These are phyloP conservation scores for Euglossa dilemma DNA, from an alignment of 1,140 invertebrate species.

Conservation along the genomic window DNA sequence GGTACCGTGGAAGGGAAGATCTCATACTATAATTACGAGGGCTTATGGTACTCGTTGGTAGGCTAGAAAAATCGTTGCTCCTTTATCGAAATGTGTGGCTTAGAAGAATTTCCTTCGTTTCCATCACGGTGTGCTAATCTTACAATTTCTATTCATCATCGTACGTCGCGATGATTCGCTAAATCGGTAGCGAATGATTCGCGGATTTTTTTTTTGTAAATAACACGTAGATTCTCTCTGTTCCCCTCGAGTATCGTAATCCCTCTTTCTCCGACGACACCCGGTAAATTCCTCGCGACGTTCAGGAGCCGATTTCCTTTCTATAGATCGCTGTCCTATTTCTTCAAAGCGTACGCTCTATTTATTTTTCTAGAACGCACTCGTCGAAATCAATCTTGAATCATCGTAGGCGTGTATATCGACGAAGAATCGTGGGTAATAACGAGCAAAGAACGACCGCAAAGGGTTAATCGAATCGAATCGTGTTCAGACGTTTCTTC, in stretches of 20 bases:
- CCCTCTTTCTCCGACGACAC: too few species aligned
- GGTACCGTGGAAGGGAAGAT: too few species aligned
- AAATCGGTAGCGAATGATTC: too few species aligned
- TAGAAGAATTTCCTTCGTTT: too few species aligned
- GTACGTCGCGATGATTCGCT: too few species aligned
- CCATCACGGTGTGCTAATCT: too few species aligned
- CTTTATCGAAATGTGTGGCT: too few species aligned
- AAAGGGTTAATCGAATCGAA: constrained; percentile 13
- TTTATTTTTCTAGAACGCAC: constrained; percentile 25
- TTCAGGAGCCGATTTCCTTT: neutral
- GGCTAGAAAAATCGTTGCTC: too few species aligned
- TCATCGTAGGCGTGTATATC: neutral
- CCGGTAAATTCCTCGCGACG: neutral
- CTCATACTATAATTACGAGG: too few species aligned
- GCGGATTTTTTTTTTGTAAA: too few species aligned
- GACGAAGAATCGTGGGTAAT: neutral
- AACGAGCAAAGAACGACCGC: neutral
- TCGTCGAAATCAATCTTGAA: neutral
- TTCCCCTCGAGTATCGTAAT: neutral
- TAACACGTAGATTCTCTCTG: neutral
- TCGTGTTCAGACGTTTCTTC: constrained; percentile 9
- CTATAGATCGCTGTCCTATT: neutral
- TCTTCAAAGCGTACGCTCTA: constrained; percentile 6
- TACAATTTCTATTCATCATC: too few species aligned
- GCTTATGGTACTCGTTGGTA: too few species aligned